phyloP scores from a whole-genome alignment of 92 coral and sea anemone genomes.

The Heteractis magnifica region DNA sequence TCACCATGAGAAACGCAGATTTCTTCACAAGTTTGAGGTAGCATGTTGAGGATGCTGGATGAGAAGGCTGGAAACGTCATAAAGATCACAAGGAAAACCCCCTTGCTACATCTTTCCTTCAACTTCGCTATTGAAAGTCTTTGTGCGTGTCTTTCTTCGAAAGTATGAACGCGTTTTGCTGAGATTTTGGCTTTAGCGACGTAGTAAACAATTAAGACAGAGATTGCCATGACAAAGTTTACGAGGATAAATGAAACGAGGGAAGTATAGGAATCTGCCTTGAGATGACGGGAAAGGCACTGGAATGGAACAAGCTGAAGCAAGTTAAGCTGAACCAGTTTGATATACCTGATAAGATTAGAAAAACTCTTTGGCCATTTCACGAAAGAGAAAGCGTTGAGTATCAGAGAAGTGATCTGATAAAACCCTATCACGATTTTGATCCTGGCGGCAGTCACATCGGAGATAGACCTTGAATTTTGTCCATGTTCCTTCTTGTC shows the following conservation, averaged over 20 bases:
- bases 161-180: not conserved
- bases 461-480: constrained; percentile 29
- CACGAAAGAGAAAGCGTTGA: constrained; percentile 49
- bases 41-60: constrained; percentile 38
- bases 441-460: constrained; percentile 46
- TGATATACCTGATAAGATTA: constrained; percentile 39
- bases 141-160: not conserved
- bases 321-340: constrained; percentile 56
- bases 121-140: not conserved
- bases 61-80: constrained; percentile 52
- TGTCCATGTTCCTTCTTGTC: constrained; percentile 17
- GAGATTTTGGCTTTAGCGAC: not conserved
- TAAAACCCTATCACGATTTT: constrained; percentile 61
- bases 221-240: constrained; percentile 17
- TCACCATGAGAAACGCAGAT: constrained; percentile 29
- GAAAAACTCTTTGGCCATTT: constrained; percentile 52
- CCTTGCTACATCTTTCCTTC: constrained; percentile 29
- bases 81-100: constrained; percentile 45
- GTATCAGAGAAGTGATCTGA: constrained; percentile 52
- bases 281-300: constrained; percentile 34
- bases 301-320: constrained; percentile 51
- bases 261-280: constrained; percentile 38
- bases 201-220: constrained; percentile 26
- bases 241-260: constrained; percentile 16
- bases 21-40: constrained; percentile 59